Base-by-base conservation (phyloP, 2,113 vertebrate genomes). In the Stigmatopora argus region DNA sequence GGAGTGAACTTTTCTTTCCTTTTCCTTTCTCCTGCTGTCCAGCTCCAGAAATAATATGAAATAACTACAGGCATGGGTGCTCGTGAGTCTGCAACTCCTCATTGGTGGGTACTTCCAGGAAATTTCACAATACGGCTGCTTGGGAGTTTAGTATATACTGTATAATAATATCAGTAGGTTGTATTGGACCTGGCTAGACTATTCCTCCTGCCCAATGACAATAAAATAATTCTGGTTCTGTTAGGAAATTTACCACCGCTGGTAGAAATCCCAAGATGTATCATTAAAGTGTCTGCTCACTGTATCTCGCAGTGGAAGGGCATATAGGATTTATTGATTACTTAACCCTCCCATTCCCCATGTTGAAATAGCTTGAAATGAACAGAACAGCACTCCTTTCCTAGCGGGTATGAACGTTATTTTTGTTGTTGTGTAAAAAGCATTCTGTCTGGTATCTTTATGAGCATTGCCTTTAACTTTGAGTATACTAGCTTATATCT, bases 311-410 rank as follows among this genome's bases (percentile, higher is more conserved):
- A 58, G 41, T 63, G 56, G 62, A 45, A 49, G 62, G 56, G 51
- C 65, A 70, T 78, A 76, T 74, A 31, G 74, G 75, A 67, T 69
- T 55, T 71, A 86, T 84, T 48, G 82, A 88, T 87, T 60, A 64
- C 66, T 68, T 79, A 61, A 66, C 62, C 65, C 69, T 46, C 5
- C 21, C 38, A 58, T 2, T 64, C 34, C 58, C 5, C 62, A 15
- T 9, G 3, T 35, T 66, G 45, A 76, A 44, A 49, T 69, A 19
- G 62, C 65, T 75, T 64, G 70, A 65, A 60, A 72, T 68, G 45
- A 52, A 65, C 59, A 41, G 17, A 56, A 56, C 11, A 23, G 23
- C 11, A 45, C 48, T 45, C 26, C 65, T 73, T 63, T 60, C 64
- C 62, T 49, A 34, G 45, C 63, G 18, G 58, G 55, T 65, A 65